Conservation (phyloP, 1,140 invertebrate species). For the Drosophila rufa region DNA sequence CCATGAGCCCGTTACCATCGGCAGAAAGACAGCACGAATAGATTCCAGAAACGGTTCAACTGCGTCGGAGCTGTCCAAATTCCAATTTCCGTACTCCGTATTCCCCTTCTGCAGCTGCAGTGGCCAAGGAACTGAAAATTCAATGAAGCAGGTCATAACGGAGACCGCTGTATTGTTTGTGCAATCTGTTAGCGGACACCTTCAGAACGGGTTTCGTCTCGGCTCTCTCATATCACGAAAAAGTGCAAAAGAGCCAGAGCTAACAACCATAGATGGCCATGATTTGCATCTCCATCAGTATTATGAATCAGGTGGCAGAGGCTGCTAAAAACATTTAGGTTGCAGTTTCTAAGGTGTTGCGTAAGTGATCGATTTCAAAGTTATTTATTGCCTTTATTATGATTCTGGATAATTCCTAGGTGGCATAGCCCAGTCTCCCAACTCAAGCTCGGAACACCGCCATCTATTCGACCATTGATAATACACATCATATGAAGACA, state of each 20-base stretch:
- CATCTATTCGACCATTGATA: slow-evolving; percentile 12
- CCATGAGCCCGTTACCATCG: slow-evolving; percentile 53
- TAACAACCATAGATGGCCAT: not conserved
- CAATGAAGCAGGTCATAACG: slow-evolving; percentile 73
- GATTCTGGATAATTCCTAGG: slow-evolving; percentile 32
- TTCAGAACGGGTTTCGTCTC: slow-evolving; percentile 20
- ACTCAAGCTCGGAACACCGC: not conserved
- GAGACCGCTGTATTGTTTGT: slow-evolving; percentile 50
- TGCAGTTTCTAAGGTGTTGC: slow-evolving; percentile 13
- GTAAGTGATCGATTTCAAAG: slow-evolving; percentile 6
- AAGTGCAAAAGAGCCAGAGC: slow-evolving; percentile 18
- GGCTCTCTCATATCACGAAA: slow-evolving; percentile 37
- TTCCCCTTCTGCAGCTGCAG: slow-evolving; percentile 24
- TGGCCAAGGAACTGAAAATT: slow-evolving; percentile 25
- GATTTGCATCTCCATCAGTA: slow-evolving; percentile 6
- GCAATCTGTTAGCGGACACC: slow-evolving; percentile 44
- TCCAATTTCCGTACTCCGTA: slow-evolving; percentile 15
- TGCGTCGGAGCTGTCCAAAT: slow-evolving; percentile 35
- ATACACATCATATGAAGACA: slow-evolving; percentile 8
- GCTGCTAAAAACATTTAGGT: too few relatives aligned
- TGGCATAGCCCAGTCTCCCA: slow-evolving; percentile 14
- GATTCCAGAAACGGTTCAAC: slow-evolving; percentile 59
- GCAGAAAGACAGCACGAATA: slow-evolving; percentile 37
- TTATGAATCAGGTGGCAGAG: not conserved
- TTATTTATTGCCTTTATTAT: not conserved